phyloP scores from a whole-genome alignment of 2,113 vertebrate genomes.

The Oreochromis spilurus region DNA sequence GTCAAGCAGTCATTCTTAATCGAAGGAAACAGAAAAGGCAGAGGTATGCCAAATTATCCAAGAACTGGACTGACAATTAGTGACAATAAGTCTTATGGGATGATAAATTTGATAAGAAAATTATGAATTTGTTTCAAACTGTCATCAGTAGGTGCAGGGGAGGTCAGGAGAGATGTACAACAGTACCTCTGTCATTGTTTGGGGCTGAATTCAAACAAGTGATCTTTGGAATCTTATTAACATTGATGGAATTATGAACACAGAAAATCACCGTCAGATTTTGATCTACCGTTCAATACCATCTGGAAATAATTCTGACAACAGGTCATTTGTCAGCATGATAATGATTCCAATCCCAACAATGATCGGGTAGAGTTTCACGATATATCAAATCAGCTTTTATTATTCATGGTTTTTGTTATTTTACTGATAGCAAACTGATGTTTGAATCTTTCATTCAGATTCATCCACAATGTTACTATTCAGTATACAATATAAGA shows the following conservation, averaged over 20 bases:
- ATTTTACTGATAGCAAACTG: background rate
- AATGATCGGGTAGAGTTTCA: background rate
- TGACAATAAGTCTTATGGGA: background rate
- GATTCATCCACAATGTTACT: background rate
- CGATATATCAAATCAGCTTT: background rate
- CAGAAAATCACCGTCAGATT: background rate
- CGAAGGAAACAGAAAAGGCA: background rate
- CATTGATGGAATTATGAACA: background rate
- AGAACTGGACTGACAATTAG: background rate
- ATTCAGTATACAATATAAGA: background rate
- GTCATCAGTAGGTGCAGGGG: background rate
- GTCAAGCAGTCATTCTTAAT: background rate
- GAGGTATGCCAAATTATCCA: background rate
- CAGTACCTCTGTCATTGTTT: background rate
- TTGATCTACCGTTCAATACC: background rate
- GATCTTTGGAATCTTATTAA: background rate
- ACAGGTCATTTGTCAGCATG: background rate
- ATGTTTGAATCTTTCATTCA: background rate
- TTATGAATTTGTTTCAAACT: background rate
- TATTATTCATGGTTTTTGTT: background rate
- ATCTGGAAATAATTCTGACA: background rate
- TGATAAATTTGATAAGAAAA: background rate
- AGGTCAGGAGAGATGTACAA: background rate
- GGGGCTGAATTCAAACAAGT: background rate
- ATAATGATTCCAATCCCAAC: background rate